phyloP scores from a whole-genome alignment of 2,113 vertebrate species.

The Dasyurus viverrinus region DNA sequence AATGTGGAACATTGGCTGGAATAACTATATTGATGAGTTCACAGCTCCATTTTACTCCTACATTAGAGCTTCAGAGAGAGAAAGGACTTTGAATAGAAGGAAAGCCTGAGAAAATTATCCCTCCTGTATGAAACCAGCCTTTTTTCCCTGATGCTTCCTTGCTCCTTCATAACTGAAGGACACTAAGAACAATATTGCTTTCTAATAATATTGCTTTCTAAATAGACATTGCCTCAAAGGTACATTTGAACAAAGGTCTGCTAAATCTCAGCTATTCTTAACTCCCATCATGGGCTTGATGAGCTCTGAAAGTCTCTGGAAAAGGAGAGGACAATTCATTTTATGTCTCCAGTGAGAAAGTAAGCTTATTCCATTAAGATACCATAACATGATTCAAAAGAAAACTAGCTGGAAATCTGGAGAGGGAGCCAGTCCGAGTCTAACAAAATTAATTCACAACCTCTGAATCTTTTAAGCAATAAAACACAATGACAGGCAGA shows the following conservation, averaged over 20 bases:
- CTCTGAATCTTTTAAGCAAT: constrained; percentile 29
- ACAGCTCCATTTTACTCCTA: background rate
- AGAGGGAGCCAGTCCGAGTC: constrained; percentile 26
- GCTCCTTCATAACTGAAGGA: constrained; percentile 31
- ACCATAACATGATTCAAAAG: constrained; percentile 31
- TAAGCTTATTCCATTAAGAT: constrained; percentile 54
- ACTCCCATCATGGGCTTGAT: constrained; percentile 34
- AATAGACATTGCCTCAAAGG: constrained; percentile 46
- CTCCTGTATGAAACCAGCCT: background rate
- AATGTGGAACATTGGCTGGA: background rate
- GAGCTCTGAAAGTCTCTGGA: background rate
- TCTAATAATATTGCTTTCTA: constrained; percentile 37
- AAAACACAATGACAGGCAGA: constrained; percentile 47
- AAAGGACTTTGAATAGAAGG: constrained; percentile 22
- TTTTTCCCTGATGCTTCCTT: constrained; percentile 9
- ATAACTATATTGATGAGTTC: background rate
- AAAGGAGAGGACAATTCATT: constrained; percentile 54
- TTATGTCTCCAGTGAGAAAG: constrained; percentile 57
- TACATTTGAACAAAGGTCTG: constrained; percentile 17
- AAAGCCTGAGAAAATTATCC: constrained; percentile 40
- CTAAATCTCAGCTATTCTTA: constrained; percentile 48
- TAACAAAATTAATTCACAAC: constrained; percentile 70
- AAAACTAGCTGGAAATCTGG: constrained; percentile 62
- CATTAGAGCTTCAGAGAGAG: background rate
- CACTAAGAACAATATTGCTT: constrained; percentile 21